Evolutionary conservation across 2,797 vertebrate genomes (phyloP).

Genomic region (Semotilus atromaculatus): DNA sequence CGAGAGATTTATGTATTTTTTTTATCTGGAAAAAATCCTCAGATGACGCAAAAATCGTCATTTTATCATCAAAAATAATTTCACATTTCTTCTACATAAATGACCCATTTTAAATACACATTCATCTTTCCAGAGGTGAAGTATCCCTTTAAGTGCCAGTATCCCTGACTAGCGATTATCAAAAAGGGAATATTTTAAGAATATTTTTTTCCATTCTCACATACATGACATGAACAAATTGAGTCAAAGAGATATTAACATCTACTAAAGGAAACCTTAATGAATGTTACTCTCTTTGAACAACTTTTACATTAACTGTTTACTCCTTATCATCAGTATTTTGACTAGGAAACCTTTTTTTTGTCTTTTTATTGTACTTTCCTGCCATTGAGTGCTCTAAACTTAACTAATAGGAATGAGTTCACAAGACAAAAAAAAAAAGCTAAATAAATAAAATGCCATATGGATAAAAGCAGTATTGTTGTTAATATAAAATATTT

Average conservation of each 20-base stretch:
- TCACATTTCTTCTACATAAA: too few relatives aligned
- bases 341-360: neutral
- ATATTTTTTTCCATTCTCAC: neutral
- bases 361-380: neutral
- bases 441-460: neutral
- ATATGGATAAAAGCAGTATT: neutral
- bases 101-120: too few relatives aligned
- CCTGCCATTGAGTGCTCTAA: neutral
- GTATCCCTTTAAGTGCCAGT: neutral
- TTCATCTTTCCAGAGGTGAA: too few relatives aligned
- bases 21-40: too few relatives aligned
- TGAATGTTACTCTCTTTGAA: neutral
- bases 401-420: neutral
- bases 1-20: too few relatives aligned
- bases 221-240: neutral
- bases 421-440: neutral
- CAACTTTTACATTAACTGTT: neutral
- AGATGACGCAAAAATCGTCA: too few relatives aligned
- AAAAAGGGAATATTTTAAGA: neutral
- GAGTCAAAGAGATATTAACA: neutral
- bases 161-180: neutral
- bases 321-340: neutral
- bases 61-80: too few relatives aligned
- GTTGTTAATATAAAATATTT: neutral
- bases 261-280: neutral